Conservation (phyloP, 1,140 invertebrate genomes). For the Anthonomus grandis region DNA sequence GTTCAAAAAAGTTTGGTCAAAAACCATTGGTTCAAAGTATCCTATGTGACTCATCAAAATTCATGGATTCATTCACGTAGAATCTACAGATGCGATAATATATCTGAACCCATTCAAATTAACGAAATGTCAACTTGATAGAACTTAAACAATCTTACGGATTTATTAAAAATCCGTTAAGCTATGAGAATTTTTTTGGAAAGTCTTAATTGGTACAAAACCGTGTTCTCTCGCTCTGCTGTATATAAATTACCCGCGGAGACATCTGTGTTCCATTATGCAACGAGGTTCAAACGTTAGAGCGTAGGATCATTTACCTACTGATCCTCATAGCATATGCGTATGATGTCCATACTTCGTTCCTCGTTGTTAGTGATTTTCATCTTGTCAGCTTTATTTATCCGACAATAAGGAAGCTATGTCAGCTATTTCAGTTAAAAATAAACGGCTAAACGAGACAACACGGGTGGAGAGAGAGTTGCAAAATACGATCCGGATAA, state of each 20-base stretch:
- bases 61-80: too few species aligned
- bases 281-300: conserved; percentile 3
- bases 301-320: too few species aligned
- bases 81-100: too few species aligned
- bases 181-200: conserved; percentile 3
- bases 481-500: conserved; percentile 18
- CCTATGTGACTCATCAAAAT: too few species aligned
- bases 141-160: too few species aligned
- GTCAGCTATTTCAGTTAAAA: conserved; percentile 13
- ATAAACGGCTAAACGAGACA: conserved; percentile 4
- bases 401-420: conserved; percentile 19
- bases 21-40: too few species aligned
- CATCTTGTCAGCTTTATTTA: conserved; percentile 12
- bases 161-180: too few species aligned
- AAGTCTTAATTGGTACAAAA: conserved; percentile 19
- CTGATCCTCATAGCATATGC: too few species aligned
- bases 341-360: background rate
- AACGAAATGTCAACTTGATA: too few species aligned
- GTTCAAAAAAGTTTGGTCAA: too few species aligned
- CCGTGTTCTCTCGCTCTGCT: conserved; percentile 6
- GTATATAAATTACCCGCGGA: conserved; percentile 13
- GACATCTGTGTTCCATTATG: conserved; percentile 18
- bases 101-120: too few species aligned
- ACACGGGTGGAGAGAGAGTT: background rate
- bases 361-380: background rate